Evolutionary conservation across 2,888 invertebrate genomes (phyloP).

Genomic region (Meiosimyza platycephala): DNA sequence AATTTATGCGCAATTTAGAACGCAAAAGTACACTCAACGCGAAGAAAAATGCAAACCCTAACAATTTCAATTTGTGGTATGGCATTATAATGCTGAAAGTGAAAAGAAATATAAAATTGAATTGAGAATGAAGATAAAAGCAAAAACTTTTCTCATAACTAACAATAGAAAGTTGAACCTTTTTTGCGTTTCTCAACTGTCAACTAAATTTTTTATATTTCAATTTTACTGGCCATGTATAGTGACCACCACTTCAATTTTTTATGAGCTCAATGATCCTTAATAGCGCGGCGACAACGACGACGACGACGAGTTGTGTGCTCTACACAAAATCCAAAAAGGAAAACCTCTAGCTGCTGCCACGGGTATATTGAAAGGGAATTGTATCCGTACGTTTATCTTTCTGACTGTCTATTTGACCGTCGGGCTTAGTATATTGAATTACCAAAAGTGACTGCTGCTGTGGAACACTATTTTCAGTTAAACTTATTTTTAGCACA

Average conservation of each 20-base stretch:
- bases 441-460: conserved; percentile 19
- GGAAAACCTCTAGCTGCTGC: no score
- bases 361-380: no score
- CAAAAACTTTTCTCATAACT: background rate
- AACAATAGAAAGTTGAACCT: no score
- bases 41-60: background rate
- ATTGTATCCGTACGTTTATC: background rate
- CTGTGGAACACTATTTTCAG: background rate
- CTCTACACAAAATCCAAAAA: no score
- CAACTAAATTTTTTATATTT: conserved; percentile 17
- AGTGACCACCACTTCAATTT: background rate
- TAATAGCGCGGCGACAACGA: background rate
- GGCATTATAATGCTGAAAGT: no score
- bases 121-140: no score
- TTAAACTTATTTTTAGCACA: conserved; percentile 7
- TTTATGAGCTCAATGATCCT: conserved; percentile 2
- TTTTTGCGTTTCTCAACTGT: background rate
- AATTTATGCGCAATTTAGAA: conserved; percentile 10
- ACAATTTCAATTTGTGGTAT: conserved; percentile 9
- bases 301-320: no score
- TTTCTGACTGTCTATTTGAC: conserved; percentile 5
- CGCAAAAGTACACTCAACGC: background rate
- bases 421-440: conserved; percentile 6
- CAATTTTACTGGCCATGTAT: conserved; percentile 10
- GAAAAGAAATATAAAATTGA: no score